Base-by-base conservation (phyloP, 2,797 vertebrate species). In the Neostethus bicornis region DNA sequence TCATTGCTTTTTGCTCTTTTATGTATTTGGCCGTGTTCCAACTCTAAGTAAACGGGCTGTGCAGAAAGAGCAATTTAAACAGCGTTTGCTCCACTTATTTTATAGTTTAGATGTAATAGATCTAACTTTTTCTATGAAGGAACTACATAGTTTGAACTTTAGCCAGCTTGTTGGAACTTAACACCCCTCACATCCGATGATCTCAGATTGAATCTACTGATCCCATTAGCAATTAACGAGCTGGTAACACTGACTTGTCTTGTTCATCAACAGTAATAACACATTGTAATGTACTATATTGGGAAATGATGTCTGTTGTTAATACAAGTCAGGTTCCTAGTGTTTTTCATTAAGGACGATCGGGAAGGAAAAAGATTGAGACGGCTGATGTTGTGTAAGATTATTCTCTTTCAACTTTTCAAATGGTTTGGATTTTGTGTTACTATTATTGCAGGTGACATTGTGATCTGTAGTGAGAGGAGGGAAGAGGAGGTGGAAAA, bases 221-320 rank as follows among this genome's bases (percentile, higher is more conserved):
- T 62, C 70, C 78, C 80, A 76, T 83, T 80, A 74, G 81, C 65
- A 75, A 79, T 78, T 76, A 81, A 75, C 58, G 74, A 80, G 54
- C 61, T 26, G 14, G 57, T 70, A 77, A 79, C 73, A 77, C 73
- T 76, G 73, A 81, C 75, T 86, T 79, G 66, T 80, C 76, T 81
- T 80, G 75, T 76, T 76, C 48, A 1, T 60, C 29, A 67, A 61
- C 83, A 86, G 88, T 87, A 87, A 87, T 86, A 84, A 85, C 89
- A 77, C 73, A 88, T 81, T 75, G 77, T 81, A 54, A 70, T 67
- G 81, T 80, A 82, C 83, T 79, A 60, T 77, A 50, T 58, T 7
- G 69, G 75, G 71, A 84, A 84, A 90, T 88, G 85, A 86, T 81
- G 78, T 57, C 35, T 44, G 78, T 70, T 61, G 70, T 67, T 86